Evolutionary conservation across 2,797 vertebrate genomes (phyloP), one percentile per base, ranked within the genome.

Genomic region (Tokudaia tokunoshimensis): DNA sequence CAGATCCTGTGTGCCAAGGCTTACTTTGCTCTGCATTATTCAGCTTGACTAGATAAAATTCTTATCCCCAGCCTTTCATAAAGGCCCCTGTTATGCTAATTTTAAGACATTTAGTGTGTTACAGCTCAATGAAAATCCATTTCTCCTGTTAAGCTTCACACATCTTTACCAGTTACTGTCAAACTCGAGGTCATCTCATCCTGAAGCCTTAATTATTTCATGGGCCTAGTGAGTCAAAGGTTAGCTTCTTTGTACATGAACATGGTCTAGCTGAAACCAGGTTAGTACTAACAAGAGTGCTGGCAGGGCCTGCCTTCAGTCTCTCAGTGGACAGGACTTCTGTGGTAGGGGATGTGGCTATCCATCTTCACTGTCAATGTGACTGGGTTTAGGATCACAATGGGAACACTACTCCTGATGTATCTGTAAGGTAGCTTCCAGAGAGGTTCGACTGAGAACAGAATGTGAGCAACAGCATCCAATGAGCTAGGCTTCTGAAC

Each of bases 201-300:
- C 34, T 52, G 47, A 72, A 86, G 37, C 37, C 50, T 55, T 72
- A 26, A 55, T 72, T 85, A 65, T 37, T 72, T 55, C 47, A 37
- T 19, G 22, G 47, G 12, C 13, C 15, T 55, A 37, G 8, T 87
- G 6, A 52, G 14, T 17, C 61, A 41, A 55, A 52, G 14, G 10
- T 80, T 12, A 31, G 22, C 4, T 1, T 1, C 59, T 59, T 31
- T 12, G 78, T 15, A 5, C 0, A 4, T 6, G n/a, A 22, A 22
- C 50, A 52, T 15, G 17, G 34, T 86, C 44, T 50, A 10, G 3
- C 31, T 52, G 17, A 31, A 84, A 50, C 29, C 29, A 0, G 3
- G 31, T n/a, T 24, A 26, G 20, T 50, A 70, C 13, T 70, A 24
- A 67, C 4, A 14, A 8, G 29, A 13, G 67, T 26, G 65, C 20